Evolutionary conservation across 2,113 vertebrate species (phyloP).

Genomic region (Pseudolaguvia tuberculata): DNA sequence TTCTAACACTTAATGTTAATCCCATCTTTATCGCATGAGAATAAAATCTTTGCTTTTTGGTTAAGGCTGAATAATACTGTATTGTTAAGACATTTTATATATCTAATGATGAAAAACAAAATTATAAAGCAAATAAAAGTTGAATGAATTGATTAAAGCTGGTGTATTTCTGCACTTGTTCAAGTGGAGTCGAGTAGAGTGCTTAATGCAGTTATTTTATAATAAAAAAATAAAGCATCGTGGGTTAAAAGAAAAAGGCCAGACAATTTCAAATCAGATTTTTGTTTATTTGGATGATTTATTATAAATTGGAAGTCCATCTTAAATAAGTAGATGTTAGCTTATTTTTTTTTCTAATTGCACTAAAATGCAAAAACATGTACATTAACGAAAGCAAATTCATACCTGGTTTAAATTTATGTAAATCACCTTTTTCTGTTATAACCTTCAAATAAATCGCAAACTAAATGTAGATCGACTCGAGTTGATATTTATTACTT

Average conservation of each 20-base stretch:
- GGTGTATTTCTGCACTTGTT: conserved; percentile 7
- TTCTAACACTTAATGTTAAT: conserved; percentile 35
- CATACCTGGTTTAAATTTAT: background rate
- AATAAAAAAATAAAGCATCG: background rate
- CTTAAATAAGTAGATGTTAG: background rate
- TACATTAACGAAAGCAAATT: conserved; percentile 8
- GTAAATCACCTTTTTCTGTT: background rate
- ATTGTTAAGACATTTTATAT: conserved; percentile 58
- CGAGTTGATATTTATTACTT: conserved; percentile 22
- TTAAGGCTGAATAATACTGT: conserved; percentile 59
- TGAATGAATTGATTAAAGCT: conserved; percentile 25
- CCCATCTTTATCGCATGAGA: conserved; percentile 59
- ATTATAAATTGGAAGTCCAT: background rate
- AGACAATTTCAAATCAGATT: background rate
- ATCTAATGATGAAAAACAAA: conserved; percentile 43
- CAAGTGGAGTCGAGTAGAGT: background rate
- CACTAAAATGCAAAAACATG: conserved; percentile 3
- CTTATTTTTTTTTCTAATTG: background rate
- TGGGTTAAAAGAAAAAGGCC: background rate
- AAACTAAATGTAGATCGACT: background rate
- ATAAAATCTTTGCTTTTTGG: conserved; percentile 54
- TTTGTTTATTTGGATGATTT: conserved; percentile 8
- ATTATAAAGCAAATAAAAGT: conserved; percentile 60
- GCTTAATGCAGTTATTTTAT: too few relatives aligned
- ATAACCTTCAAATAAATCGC: conserved; percentile 22